Conservation (phyloP, 2,888 invertebrate genomes). For the Perizoma affinitatum region DNA sequence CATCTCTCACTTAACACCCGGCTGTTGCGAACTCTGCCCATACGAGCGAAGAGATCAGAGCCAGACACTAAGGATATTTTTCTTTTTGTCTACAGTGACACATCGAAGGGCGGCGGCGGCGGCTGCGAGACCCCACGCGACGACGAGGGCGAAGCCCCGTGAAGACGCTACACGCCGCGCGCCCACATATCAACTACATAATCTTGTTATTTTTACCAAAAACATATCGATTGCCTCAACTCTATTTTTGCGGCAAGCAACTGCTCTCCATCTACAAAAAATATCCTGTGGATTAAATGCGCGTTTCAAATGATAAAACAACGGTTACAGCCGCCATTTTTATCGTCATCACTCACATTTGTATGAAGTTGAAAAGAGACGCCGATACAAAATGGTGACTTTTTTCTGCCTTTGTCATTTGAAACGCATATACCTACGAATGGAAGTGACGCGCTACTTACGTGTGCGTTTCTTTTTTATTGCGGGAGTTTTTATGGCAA, state of each 20-base stretch:
- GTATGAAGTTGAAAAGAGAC: constrained; percentile 14
- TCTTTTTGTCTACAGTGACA: constrained; percentile 30
- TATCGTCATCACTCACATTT: constrained; percentile 6
- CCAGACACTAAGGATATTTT: too few relatives aligned
- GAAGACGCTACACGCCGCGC: constrained; percentile 36
- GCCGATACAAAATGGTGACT: constrained; percentile 11
- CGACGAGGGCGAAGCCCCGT: constrained; percentile 43
- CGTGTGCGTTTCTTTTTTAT: not conserved
- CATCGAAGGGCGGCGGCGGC: constrained; percentile 51
- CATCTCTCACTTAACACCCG: too few relatives aligned
- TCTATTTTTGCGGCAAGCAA: constrained; percentile 47
- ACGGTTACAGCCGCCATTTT: constrained; percentile 7
- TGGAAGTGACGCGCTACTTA: not conserved
- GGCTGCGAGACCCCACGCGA: constrained; percentile 42
- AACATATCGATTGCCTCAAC: constrained; percentile 48
- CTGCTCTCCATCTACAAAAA: too few relatives aligned
- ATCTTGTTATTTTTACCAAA: constrained; percentile 79
- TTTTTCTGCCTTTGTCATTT: not conserved
- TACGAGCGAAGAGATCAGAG: too few relatives aligned
- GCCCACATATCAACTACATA: constrained; percentile 73
- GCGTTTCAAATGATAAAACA: not conserved
- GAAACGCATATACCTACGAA: not conserved
- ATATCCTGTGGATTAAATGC: not conserved
- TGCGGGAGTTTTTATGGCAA: too few relatives aligned
- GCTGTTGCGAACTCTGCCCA: too few relatives aligned